These are phyloP conservation scores for Corticium candelabrum DNA, from an alignment of 37 sponge, comb jelly and placozoan species.

Conservation along the genomic window DNA sequence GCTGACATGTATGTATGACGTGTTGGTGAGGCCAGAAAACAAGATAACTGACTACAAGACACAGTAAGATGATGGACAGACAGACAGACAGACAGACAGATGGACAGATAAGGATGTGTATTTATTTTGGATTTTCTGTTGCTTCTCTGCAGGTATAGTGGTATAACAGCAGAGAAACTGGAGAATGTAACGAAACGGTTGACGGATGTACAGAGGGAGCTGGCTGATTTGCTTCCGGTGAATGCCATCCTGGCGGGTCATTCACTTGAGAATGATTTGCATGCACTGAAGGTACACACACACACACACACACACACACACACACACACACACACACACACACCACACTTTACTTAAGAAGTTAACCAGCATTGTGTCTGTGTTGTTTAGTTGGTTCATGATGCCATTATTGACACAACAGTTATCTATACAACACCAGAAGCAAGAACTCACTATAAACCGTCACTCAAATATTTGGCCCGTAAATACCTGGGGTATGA, in stretches of 20 bases:
- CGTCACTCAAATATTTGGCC: constrained; percentile 51
- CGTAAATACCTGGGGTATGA: constrained; percentile 37
- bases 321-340: too few relatives aligned
- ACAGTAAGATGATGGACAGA: background rate
- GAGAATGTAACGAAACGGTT: constrained; percentile 63
- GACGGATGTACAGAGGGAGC: constrained; percentile 56
- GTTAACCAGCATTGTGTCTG: background rate
- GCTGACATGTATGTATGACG: constrained; percentile 68
- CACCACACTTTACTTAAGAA: too few relatives aligned
- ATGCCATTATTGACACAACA: constrained; percentile 21
- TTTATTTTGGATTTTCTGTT: too few relatives aligned
- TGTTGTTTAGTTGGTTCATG: constrained; percentile 1
- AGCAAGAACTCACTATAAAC: constrained; percentile 36
- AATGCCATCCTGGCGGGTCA: constrained; percentile 82
- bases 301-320: too few relatives aligned
- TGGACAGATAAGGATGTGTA: background rate
- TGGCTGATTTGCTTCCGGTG: constrained; percentile 43
- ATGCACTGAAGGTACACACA: constrained; percentile 58
- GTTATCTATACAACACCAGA: constrained; percentile 9
- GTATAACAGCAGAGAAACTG: constrained; percentile 61
- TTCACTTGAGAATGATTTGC: constrained; percentile 93
- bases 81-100: background rate
- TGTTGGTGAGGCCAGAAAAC: constrained; percentile 60
- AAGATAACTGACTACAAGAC: constrained; percentile 75
- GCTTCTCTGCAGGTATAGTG: constrained; percentile 86